Conservation (phyloP, 2,113 vertebrate species). For the Scolopax mira region DNA sequence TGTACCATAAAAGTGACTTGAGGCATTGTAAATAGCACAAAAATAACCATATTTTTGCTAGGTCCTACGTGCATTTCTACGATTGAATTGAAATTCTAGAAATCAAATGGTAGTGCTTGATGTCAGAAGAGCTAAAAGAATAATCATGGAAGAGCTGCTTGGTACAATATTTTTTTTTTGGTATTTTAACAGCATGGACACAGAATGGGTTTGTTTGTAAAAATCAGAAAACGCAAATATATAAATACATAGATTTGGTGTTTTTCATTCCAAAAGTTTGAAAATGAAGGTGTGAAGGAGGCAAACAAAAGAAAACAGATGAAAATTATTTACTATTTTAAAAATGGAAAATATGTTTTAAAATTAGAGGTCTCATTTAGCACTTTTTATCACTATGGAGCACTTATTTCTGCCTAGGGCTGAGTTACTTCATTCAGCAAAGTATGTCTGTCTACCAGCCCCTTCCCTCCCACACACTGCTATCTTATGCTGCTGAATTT, state of each 20-base stretch:
- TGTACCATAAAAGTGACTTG: background rate
- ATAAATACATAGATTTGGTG: background rate
- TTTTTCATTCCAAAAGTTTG: background rate
- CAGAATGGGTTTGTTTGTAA: background rate
- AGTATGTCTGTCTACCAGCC: background rate
- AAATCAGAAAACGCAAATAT: background rate
- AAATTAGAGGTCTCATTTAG: background rate
- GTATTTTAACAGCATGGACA: background rate
- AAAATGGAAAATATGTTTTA: accelerated
- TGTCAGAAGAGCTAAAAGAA: background rate
- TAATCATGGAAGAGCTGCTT: background rate
- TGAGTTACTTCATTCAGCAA: background rate
- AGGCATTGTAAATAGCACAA: background rate
- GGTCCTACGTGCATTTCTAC: background rate
- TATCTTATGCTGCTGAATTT: background rate
- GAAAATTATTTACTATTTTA: background rate
- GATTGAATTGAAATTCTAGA: background rate
- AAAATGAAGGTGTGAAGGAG: background rate
- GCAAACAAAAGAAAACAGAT: background rate
- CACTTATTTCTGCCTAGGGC: background rate
- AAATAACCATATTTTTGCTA: background rate
- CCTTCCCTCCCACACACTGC: background rate
- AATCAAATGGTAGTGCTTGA: background rate
- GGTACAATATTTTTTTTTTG: background rate
- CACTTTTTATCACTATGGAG: background rate